Evolutionary conservation across 2,888 invertebrate species (phyloP).

Genomic region (Dryadula phaetusa): DNA sequence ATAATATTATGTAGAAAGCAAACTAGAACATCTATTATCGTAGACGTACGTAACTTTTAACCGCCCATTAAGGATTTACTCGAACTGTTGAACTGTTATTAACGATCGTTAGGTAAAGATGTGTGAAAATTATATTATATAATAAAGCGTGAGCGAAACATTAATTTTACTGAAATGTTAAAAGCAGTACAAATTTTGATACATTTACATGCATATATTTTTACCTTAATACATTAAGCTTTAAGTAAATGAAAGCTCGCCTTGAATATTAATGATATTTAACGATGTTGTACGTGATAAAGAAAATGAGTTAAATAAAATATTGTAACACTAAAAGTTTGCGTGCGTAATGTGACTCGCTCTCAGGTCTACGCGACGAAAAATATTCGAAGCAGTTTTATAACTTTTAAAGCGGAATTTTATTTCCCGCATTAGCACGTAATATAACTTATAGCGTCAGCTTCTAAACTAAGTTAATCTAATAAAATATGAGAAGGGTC

Average conservation of each 20-base stretch:
- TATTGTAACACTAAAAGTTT: slow-evolving; percentile 46
- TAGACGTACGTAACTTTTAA: slow-evolving; percentile 4
- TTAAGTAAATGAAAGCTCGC: not conserved
- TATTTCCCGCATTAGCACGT: slow-evolving; percentile 60
- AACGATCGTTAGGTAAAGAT: not conserved
- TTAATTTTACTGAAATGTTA: not conserved
- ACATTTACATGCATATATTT: not conserved
- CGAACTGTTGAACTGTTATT: not conserved
- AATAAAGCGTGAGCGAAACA: not conserved
- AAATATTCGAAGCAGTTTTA: slow-evolving; percentile 57
- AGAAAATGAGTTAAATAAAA: slow-evolving; percentile 36
- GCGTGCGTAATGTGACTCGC: slow-evolving; percentile 57
- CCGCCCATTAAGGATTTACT: not conserved
- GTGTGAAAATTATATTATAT: not conserved
- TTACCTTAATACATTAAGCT: slow-evolving; percentile 4
- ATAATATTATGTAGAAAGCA: slow-evolving; percentile 4
- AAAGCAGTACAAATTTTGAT: not conserved
- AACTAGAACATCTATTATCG: not conserved
- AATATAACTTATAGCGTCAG: slow-evolving; percentile 47
- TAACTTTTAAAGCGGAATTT: slow-evolving; percentile 53
- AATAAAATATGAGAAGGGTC: not conserved
- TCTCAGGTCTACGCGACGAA: slow-evolving; percentile 54
- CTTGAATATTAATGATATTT: slow-evolving; percentile 10
- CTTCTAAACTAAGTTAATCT: not conserved
- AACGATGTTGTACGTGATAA: slow-evolving; percentile 21